Conservation (phyloP, 2,113 vertebrate species). For the Sciurus niger region DNA sequence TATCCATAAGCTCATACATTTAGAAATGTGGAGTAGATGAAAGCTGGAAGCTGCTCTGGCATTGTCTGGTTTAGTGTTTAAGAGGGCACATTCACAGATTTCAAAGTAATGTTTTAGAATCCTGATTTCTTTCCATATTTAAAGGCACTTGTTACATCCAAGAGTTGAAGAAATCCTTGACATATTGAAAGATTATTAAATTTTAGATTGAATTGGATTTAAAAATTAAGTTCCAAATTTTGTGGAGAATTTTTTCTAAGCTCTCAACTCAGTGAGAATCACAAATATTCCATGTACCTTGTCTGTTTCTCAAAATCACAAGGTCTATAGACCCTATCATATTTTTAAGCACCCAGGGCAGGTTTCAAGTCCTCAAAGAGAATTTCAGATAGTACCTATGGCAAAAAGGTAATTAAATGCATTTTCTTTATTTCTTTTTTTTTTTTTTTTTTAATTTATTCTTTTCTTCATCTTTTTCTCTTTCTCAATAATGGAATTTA, state of each 20-base stretch:
- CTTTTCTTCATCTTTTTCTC: not conserved
- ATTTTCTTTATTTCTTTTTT: not conserved
- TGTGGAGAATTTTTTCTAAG: conserved; percentile 3
- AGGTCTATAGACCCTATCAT: not conserved
- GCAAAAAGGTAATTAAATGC: not conserved
- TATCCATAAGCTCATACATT: not conserved
- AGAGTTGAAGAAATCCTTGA: conserved; percentile 48
- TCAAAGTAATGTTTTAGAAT: conserved; percentile 17
- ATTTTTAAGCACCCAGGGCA: too few species aligned
- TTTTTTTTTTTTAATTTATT: not conserved
- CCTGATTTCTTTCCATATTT: conserved; percentile 2
- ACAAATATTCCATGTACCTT: not conserved
- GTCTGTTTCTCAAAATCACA: not conserved
- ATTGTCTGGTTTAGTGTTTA: not conserved
- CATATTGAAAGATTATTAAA: conserved; percentile 20
- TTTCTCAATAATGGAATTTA: conserved; percentile 34
- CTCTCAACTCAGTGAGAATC: not conserved
- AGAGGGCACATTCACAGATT: not conserved
- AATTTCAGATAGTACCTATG: conserved; percentile 26
- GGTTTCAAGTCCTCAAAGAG: conserved; percentile 20
- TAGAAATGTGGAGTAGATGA: not conserved
- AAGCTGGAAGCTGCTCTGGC: not conserved
- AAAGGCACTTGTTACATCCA: not conserved
- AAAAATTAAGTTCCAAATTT: conserved; percentile 48
- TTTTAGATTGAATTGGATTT: conserved; percentile 41